A percentile compares a stretch with the other conserved stretches of the same genome.
phyloP scores from a whole-genome alignment of 2,888 invertebrate genomes.

The Ametastegia equiseti region DNA sequence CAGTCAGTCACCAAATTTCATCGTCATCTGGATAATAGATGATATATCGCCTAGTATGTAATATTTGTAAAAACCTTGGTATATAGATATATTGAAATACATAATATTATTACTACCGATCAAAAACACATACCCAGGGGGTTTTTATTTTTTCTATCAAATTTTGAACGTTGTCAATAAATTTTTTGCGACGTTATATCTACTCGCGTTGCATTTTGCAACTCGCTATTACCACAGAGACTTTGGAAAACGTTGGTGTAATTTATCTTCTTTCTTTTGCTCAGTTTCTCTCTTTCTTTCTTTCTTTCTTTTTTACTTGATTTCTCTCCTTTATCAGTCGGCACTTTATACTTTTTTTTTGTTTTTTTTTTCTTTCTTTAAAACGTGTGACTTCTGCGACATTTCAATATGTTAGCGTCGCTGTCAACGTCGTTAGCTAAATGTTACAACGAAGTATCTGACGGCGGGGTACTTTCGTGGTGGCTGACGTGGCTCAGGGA shows the following conservation, averaged over 20 bases:
- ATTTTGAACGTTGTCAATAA: conserved; percentile 4
- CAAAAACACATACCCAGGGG: neutral
- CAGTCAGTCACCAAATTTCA: conserved; percentile 41
- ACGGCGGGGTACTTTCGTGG: conserved; percentile 71
- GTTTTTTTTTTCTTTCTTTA: conserved; percentile 58
- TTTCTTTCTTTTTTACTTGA: neutral
- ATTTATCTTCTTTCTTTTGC: neutral
- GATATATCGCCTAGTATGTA: neutral
- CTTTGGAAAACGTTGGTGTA: conserved; percentile 34
- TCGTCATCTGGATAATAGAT: conserved; percentile 35
- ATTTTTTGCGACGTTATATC: too few relatives aligned
- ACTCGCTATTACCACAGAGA: conserved; percentile 22
- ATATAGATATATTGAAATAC: neutral
- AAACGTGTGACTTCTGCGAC: conserved; percentile 70
- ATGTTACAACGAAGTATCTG: conserved; percentile 74
- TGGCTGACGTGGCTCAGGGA: conserved; percentile 78
- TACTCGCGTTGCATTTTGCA: too few relatives aligned
- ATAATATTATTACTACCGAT: neutral
- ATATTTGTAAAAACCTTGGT: neutral
- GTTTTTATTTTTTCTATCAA: neutral
- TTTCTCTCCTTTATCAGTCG: conserved; percentile 12
- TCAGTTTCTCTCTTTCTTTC: neutral
- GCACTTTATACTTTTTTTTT: conserved; percentile 50
- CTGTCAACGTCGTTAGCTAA: conserved; percentile 60
- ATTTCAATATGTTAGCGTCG: conserved; percentile 57